Base-by-base conservation (phyloP, 2,888 invertebrate genomes). In the Mechanitis mazaeus region DNA sequence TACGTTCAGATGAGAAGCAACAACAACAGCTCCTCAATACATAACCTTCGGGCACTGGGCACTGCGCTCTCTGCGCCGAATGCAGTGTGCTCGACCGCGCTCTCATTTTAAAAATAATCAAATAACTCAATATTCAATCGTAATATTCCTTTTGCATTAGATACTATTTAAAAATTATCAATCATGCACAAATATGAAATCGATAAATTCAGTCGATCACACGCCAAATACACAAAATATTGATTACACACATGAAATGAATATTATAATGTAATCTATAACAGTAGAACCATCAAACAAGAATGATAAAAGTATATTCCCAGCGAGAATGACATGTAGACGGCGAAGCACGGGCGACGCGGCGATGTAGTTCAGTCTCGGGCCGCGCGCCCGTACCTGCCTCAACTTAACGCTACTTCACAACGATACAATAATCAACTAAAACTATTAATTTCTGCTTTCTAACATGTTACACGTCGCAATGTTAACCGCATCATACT, bases 341-440 rank as follows among this genome's bases (percentile, higher is more conserved):
- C 70, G 81, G 81, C 82, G 77, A 78, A 68, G 66, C 80, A 80
- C 82, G 76, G 83, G 69, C 66, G 67, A 64, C 67, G 65, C 69
- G 68, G 71, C 69, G 71, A 83, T 89, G 88, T 88, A 86, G 74
- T 87, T 87, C 89, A 88, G 89, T 88, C 88, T 87, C 88, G 80
- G 71, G 76, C 81, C 85, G 70, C 83, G 81, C 80, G 79, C 83
- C 79, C 83, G 73, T 78, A 73, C 79, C 78, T 82, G 78, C 76
- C 80, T 77, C 80, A 81, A 84, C 85, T 85, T 85, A 86, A 85
- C 77, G 81, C 84, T 88, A 87, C 81, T 85, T 85, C 86, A 87
- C 85, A 87, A 87, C 86, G 84, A 87, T 86, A 88, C 83, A 84
- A 85, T 83, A 84, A 83, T 79, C 78, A 87, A 89, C 87, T 88